Conservation (phyloP, 2,888 invertebrate genomes). For the Drosophila maculinotata region DNA sequence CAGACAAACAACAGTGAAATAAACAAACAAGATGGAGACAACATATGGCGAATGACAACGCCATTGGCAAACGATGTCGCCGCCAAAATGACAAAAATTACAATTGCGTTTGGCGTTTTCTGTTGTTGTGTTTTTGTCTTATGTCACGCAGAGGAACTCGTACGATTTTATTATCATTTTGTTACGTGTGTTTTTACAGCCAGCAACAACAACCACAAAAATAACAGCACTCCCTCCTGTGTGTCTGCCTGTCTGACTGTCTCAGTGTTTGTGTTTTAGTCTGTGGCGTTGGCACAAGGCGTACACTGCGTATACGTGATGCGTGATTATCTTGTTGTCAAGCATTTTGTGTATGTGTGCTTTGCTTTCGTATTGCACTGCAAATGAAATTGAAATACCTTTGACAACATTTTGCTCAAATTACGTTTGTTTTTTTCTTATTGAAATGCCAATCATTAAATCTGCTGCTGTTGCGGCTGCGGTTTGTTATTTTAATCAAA, state of each 20-base stretch:
- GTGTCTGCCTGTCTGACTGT: constrained; percentile 11
- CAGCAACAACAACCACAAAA: constrained; percentile 42
- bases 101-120: constrained; percentile 63
- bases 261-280: constrained; percentile 27
- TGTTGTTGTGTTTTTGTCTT: constrained; percentile 50
- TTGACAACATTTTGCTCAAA: constrained; percentile 64
- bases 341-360: constrained; percentile 15
- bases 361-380: constrained; percentile 12
- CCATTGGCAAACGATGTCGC: constrained; percentile 44
- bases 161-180: constrained; percentile 79
- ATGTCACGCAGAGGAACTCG: constrained; percentile 71
- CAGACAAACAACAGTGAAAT: constrained; percentile 33
- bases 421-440: constrained; percentile 37
- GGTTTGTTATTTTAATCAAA: constrained; percentile 42
- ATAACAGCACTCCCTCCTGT: constrained; percentile 18
- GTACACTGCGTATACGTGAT: constrained; percentile 69
- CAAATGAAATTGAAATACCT: constrained; percentile 60
- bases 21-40: constrained; percentile 39
- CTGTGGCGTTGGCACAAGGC: constrained; percentile 24
- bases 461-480: constrained; percentile 18
- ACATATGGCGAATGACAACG: constrained; percentile 49
- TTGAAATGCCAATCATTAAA: constrained; percentile 35
- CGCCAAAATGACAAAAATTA: constrained; percentile 75
- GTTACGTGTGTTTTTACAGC: constrained; percentile 79
- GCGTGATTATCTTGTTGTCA: constrained; percentile 69